Conservation (phyloP, 2,888 invertebrate genomes). For the Miltochrista miniata region DNA sequence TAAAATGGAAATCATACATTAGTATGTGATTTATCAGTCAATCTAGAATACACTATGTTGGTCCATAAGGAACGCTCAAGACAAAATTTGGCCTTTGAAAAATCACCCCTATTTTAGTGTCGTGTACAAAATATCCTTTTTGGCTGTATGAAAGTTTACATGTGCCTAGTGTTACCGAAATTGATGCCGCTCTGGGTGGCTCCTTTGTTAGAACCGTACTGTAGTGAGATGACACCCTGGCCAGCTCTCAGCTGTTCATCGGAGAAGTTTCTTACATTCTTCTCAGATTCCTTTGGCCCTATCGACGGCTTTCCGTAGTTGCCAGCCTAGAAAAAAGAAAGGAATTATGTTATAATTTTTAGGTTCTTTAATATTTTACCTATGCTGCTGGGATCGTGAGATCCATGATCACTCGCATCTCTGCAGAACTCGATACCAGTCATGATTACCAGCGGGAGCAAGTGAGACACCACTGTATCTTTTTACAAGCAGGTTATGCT, state of each 20-base stretch:
- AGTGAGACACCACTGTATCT: too few species aligned
- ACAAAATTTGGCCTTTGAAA: slow-evolving; percentile 15
- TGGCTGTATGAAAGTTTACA: slow-evolving; percentile 82
- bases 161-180: slow-evolving; percentile 98
- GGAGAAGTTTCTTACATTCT: slow-evolving; percentile 96
- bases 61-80: slow-evolving; percentile 27
- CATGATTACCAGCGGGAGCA: too few species aligned
- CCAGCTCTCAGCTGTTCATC: slow-evolving; percentile 97
- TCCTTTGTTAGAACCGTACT: slow-evolving; percentile 99
- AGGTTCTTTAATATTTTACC: too few species aligned
- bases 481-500: too few species aligned
- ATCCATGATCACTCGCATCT: too few species aligned
- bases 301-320: slow-evolving; percentile 93
- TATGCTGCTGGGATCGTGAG: too few species aligned
- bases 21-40: slow-evolving; percentile 10
- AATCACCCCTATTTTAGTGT: slow-evolving; percentile 30
- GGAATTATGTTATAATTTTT: too few species aligned
- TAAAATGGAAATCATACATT: slow-evolving; percentile 1
- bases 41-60: slow-evolving; percentile 18
- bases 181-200: slow-evolving; percentile 98
- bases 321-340: slow-evolving; percentile 84
- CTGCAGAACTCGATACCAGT: too few species aligned
- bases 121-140: slow-evolving; percentile 23
- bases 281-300: slow-evolving; percentile 98
- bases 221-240: slow-evolving; percentile 95